Evolutionary conservation across 1,140 invertebrate genomes (phyloP).

Genomic region (Euwallacea fornicatus): DNA sequence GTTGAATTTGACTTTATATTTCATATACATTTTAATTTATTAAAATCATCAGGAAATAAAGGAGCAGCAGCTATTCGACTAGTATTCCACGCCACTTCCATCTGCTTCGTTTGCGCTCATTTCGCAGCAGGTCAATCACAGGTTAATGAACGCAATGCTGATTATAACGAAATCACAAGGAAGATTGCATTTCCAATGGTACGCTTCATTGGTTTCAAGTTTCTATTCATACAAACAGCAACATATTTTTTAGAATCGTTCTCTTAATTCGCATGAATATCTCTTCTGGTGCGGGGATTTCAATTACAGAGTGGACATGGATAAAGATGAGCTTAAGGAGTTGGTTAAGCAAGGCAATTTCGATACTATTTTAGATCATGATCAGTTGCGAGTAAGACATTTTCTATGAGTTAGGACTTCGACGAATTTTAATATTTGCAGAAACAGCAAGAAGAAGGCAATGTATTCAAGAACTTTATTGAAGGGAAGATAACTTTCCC

Average conservation of each 20-base stretch:
- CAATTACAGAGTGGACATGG: slow-evolving; percentile 97
- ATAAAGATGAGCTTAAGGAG: slow-evolving; percentile 92
- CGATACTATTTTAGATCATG: slow-evolving; percentile 75
- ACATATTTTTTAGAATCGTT: slow-evolving; percentile 60
- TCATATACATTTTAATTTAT: neutral
- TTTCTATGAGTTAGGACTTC: slow-evolving; percentile 6
- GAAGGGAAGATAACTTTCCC: slow-evolving; percentile 92
- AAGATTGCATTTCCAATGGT: slow-evolving; percentile 91
- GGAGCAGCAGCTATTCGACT: slow-evolving; percentile 95
- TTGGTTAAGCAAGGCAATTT: slow-evolving; percentile 79
- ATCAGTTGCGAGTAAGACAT: slow-evolving; percentile 77
- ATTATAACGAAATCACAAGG: slow-evolving; percentile 92
- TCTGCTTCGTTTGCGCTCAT: slow-evolving; percentile 98
- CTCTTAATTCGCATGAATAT: slow-evolving; percentile 94
- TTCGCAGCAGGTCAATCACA: slow-evolving; percentile 98
- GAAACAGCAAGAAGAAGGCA: slow-evolving; percentile 75
- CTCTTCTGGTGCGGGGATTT: slow-evolving; percentile 99
- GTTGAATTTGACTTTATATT: neutral
- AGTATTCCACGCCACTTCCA: slow-evolving; percentile 86
- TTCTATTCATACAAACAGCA: slow-evolving; percentile 3
- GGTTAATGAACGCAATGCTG: slow-evolving; percentile 92
- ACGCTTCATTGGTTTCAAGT: slow-evolving; percentile 14
- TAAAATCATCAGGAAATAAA: slow-evolving; percentile 54
- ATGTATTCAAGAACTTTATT: slow-evolving; percentile 93
- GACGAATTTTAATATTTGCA: slow-evolving; percentile 33